These are phyloP conservation scores for Ictalurus punctatus DNA, from an alignment of 2,113 vertebrate species.

Conservation along the genomic window DNA sequence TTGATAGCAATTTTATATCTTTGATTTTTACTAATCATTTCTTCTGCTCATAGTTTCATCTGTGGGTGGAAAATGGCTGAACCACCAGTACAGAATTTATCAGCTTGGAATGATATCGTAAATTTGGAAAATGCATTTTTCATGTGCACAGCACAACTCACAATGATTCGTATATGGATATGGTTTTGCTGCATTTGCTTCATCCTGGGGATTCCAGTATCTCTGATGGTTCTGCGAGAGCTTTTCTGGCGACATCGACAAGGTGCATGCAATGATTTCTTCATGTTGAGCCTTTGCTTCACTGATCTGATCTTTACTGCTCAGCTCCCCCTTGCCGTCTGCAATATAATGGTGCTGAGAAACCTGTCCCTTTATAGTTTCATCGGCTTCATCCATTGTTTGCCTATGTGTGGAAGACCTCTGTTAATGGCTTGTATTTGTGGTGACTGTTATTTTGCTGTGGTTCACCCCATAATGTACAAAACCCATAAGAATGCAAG, in stretches of 20 bases:
- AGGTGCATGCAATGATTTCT: slow-evolving; percentile 5
- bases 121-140: not conserved
- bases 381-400: slow-evolving; percentile 12
- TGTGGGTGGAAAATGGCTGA: not conserved
- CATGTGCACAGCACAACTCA: not conserved
- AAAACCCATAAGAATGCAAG: slow-evolving; percentile 14
- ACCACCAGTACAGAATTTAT: not conserved
- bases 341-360: not conserved
- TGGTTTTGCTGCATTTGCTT: not conserved
- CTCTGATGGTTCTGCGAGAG: slow-evolving; percentile 9
- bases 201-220: slow-evolving; percentile 31
- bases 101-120: not conserved
- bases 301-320: not conserved
- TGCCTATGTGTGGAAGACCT: slow-evolving; percentile 39
- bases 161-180: not conserved
- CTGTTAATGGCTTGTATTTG: slow-evolving; percentile 50
- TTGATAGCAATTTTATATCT: not conserved
- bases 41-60: not conserved
- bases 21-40: not conserved
- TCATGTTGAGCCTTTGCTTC: slow-evolving; percentile 24
- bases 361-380: not conserved
- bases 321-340: not conserved
- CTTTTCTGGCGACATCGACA: slow-evolving; percentile 16
- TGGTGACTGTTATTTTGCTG: slow-evolving; percentile 47
- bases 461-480: slow-evolving; percentile 48